Percentiles rank a stretch among this genome's conserved stretches.
Evolutionary conservation across 2,888 invertebrate species (phyloP).

Genomic region (Lepidochitona cinerea): DNA sequence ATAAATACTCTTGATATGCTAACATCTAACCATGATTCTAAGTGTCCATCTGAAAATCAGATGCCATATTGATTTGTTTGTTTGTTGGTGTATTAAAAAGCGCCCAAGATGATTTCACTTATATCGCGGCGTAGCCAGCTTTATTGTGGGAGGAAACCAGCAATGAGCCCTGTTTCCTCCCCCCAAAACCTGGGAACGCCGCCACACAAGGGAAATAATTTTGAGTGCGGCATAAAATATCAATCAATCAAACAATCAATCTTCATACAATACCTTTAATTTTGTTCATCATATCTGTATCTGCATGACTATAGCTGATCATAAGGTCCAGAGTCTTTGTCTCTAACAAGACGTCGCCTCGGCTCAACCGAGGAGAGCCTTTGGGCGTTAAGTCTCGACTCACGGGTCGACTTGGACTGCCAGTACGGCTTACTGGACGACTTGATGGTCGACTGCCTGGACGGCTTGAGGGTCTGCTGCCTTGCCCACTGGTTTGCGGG

Average conservation of each 20-base stretch:
- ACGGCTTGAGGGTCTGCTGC: no score
- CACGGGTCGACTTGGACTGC: not conserved
- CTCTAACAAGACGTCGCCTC: not conserved
- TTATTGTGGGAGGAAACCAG: no score
- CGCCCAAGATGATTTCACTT: not conserved
- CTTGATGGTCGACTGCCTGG: not conserved
- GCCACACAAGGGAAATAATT: no score
- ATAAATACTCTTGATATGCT: no score
- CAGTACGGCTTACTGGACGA: not conserved
- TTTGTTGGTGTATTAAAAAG: not conserved
- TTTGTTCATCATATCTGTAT: conserved; percentile 54
- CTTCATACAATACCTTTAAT: conserved; percentile 41
- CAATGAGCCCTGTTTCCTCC: no score
- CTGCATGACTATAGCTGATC: conserved; percentile 64
- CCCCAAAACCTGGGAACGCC: no score
- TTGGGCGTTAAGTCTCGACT: not conserved
- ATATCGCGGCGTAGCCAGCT: not conserved
- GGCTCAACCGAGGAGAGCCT: not conserved
- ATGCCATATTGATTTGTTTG: no score
- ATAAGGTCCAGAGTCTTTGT: conserved; percentile 43
- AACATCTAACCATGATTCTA: no score
- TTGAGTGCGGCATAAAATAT: no score
- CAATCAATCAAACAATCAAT: no score
- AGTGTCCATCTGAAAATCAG: no score
- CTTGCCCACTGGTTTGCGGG: no score